Evolutionary conservation across 2,113 vertebrate genomes (phyloP), one percentile per base, ranked within the genome.

Genomic region (Garra rufa): DNA sequence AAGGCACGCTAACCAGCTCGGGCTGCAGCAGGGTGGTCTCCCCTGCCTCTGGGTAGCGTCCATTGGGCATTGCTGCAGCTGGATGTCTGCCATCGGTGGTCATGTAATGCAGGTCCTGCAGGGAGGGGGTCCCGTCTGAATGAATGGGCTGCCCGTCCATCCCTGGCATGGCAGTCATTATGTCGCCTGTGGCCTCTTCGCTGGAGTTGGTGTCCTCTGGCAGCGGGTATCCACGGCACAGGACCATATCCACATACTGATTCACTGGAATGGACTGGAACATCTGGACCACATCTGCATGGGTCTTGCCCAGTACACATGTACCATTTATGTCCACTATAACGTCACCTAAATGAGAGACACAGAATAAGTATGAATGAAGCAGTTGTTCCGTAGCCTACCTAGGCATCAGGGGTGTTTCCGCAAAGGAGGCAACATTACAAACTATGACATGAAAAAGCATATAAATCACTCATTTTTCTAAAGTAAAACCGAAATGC

Each of bases 271-370:
- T 96, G 70, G 97, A 95, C 84, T 98, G 98, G 91, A 99, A 99
- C 97, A 99, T 98, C 94, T 98, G 97, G 81, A 99, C 98, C 88
- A 99, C 98, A 80, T 99, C 98, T 59, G 97, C 97, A 43, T 99
- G 98, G 44, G 98, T 99, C 90, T 99, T 97, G 46, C 98, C 98
- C 83, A 99, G 95, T 78, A 99, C 98, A 75, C 97, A 98, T 0
- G 85, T 91, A 70, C 97, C 93, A 6, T 99, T 99, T 89, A 99
- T 98, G 90, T 99, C 97, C 82, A 98, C 97, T 5, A 99, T 99
- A 63, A 99, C 97, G 1, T 99, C 98, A 28, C 98, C 98, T 99
- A 88, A 15, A 34, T 3, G 44, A 70, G 3, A 44, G 6, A 86
- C 3, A 38, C 85, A 65, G 11, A 44, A 14, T 5, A 11, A 21